Evolutionary conservation across 1,140 invertebrate species (phyloP).

Genomic region (Macrosteles quadrilineatus): DNA sequence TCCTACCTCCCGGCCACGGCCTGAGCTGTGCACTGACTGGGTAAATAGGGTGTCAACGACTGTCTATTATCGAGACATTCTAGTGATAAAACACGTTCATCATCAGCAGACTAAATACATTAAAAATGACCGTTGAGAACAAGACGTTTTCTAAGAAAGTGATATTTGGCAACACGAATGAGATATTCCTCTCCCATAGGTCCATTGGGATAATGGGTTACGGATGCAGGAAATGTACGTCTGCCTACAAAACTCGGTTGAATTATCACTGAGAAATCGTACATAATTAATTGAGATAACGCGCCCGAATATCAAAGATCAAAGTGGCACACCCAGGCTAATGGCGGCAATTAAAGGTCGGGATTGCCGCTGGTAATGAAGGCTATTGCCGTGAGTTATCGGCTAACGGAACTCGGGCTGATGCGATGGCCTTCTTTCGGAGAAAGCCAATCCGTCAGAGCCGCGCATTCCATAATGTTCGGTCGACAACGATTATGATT

Average conservation of each 20-base stretch:
- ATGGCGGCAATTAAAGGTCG: constrained; percentile 17
- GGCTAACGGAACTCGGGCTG: background rate
- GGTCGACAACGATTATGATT: background rate
- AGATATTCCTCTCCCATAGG: too few species aligned
- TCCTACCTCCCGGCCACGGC: background rate
- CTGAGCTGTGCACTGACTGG: too few species aligned
- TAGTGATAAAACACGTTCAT: too few species aligned
- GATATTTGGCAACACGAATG: too few species aligned
- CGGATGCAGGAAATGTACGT: background rate
- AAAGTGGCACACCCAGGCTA: constrained; percentile 17
- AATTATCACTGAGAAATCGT: constrained; percentile 16
- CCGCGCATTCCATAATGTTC: constrained; percentile 17
- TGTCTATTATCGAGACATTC: too few species aligned
- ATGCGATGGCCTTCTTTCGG: constrained; percentile 16
- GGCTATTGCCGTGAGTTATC: constrained; percentile 13
- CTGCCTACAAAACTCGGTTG: background rate
- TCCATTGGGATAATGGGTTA: too few species aligned
- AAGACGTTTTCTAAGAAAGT: too few species aligned
- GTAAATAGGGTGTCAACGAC: too few species aligned
- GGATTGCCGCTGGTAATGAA: background rate
- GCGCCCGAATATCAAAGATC: constrained; percentile 17
- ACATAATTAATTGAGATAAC: background rate
- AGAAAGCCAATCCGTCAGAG: constrained; percentile 14
- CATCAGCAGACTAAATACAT: too few species aligned
- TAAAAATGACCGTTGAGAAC: too few species aligned